Evolutionary conservation across 2,797 vertebrate genomes (phyloP).

Genomic region (Jordanella pulchra): DNA sequence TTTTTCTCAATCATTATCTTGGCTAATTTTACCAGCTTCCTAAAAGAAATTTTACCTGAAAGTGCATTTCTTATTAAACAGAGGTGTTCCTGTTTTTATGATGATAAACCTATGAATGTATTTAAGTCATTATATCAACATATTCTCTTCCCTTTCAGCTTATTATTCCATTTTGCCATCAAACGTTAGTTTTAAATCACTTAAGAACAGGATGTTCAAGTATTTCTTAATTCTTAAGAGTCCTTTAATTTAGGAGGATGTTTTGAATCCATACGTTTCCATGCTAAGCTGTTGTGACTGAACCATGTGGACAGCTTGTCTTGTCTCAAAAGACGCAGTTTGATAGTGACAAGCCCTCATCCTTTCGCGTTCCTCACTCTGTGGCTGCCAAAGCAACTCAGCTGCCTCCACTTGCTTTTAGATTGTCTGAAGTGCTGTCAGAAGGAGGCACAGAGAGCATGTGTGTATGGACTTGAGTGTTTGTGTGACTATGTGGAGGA

Average conservation of each 20-base stretch:
- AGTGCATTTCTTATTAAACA: slow-evolving; percentile 8
- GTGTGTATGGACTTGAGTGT: slow-evolving; percentile 27
- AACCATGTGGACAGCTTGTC: slow-evolving; percentile 68
- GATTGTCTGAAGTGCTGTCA: slow-evolving; percentile 71
- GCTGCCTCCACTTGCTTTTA: slow-evolving; percentile 67
- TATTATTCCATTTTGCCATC: neutral
- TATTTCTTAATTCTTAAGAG: neutral
- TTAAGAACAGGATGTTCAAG: slow-evolving; percentile 35
- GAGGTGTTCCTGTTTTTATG: slow-evolving; percentile 20
- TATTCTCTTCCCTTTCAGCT: slow-evolving; percentile 16
- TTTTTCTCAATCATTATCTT: neutral
- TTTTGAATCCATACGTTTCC: slow-evolving; percentile 50
- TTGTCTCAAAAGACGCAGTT: slow-evolving; percentile 64
- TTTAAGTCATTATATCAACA: slow-evolving; percentile 16
- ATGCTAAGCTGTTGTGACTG: slow-evolving; percentile 59
- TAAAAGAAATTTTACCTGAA: neutral
- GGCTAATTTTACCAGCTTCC: neutral
- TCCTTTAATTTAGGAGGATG: slow-evolving; percentile 27
- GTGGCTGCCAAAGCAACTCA: slow-evolving; percentile 70
- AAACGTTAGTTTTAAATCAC: slow-evolving; percentile 8
- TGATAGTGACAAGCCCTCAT: slow-evolving; percentile 70
- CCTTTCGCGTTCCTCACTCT: slow-evolving; percentile 60
- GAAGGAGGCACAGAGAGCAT: slow-evolving; percentile 42
- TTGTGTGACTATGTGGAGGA: slow-evolving; percentile 11
- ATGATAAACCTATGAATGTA: slow-evolving; percentile 18